Percentiles rank a stretch among this genome's conserved stretches.
Evolutionary conservation across 2,888 invertebrate species (phyloP).

Genomic region (Hoplodrina blanda): DNA sequence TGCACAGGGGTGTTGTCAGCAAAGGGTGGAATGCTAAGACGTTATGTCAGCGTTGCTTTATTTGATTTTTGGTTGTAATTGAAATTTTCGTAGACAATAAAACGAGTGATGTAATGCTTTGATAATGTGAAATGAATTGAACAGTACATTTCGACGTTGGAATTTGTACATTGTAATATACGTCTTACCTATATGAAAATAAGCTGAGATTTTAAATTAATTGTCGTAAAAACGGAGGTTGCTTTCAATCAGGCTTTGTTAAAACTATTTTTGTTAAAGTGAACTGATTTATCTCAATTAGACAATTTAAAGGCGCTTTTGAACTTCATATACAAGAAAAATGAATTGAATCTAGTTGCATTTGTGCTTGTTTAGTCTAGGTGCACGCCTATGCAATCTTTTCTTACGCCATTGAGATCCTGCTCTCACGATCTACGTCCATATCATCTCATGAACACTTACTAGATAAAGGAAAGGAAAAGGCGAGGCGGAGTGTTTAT

Average conservation of each 20-base stretch:
- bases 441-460: no score
- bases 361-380: no score
- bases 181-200: neutral
- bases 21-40: conserved; percentile 29
- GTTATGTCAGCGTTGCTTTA: conserved; percentile 23
- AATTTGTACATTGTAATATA: neutral
- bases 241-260: neutral
- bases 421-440: no score
- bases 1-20: conserved; percentile 20
- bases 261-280: no score
- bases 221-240: neutral
- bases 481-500: no score
- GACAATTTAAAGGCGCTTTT: no score
- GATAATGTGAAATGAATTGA: conserved; percentile 3
- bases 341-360: no score
- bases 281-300: no score
- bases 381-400: no score
- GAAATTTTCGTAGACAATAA: conserved; percentile 4
- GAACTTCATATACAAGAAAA: no score
- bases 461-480: no score
- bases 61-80: conserved; percentile 28
- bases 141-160: neutral
- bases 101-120: neutral
- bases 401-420: no score
- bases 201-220: conserved; percentile 2